Conservation (phyloP, 2,113 vertebrate species). For the Epinephelus lanceolatus region DNA sequence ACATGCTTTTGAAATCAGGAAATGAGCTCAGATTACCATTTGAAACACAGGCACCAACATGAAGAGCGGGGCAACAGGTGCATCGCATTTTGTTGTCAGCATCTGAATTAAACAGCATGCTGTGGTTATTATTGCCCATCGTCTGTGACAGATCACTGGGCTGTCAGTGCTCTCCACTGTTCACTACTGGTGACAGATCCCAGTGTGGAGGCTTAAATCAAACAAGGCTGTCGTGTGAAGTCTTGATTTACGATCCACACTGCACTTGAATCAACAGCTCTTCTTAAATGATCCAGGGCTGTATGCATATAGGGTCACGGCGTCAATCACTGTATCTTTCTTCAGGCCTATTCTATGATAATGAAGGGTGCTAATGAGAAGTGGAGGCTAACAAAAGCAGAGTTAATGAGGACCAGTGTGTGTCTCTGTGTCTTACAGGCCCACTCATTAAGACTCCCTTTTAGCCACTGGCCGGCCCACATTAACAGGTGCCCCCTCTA, state of each 20-base stretch:
- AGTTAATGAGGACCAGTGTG: conserved; percentile 52
- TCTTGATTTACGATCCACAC: background rate
- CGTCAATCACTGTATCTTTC: conserved; percentile 7
- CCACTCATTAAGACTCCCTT: conserved; percentile 40
- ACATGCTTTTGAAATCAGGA: conserved; percentile 43
- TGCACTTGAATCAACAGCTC: conserved; percentile 18
- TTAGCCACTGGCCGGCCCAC: conserved; percentile 32
- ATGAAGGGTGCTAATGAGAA: conserved; percentile 51
- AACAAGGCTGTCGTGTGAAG: background rate
- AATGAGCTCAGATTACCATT: conserved; percentile 42
- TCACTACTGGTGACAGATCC: background rate
- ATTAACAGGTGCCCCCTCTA: conserved; percentile 33
- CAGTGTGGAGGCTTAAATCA: background rate
- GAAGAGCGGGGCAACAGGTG: conserved; percentile 20
- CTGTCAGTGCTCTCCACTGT: background rate
- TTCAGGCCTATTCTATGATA: conserved; percentile 11
- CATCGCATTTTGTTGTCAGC: background rate
- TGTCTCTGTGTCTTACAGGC: conserved; percentile 6
- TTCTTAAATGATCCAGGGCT: background rate
- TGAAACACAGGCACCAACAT: conserved; percentile 31
- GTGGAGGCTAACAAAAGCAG: conserved; percentile 48
- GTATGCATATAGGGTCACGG: background rate
- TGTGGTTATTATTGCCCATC: background rate
- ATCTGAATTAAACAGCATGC: background rate
- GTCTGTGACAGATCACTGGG: conserved; percentile 24